Evolutionary conservation across 2,888 invertebrate species (phyloP).

Genomic region (Heteropelma amictum): DNA sequence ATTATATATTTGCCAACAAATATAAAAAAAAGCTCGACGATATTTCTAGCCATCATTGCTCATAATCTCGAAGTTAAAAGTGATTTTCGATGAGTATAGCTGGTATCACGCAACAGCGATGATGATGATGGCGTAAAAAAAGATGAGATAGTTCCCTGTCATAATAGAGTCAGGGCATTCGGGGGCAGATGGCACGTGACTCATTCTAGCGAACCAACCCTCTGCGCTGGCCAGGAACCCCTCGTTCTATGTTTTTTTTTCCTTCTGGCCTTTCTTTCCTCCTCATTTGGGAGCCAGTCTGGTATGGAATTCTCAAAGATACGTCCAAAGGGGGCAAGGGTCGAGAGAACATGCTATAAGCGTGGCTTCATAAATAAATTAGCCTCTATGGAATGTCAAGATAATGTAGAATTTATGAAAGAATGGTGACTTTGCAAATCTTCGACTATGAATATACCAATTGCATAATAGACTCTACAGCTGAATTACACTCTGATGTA

Average conservation of each 20-base stretch:
- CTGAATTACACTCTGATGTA: not conserved
- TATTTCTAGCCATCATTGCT: too few species aligned
- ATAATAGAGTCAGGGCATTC: conserved; percentile 66
- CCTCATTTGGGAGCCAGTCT: not conserved
- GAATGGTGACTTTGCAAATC: conserved; percentile 68
- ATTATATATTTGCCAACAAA: too few species aligned
- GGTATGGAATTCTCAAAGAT: conserved; percentile 16
- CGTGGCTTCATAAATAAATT: conserved; percentile 75
- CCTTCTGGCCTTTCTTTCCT: conserved; percentile 19
- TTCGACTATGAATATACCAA: not conserved
- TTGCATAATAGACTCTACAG: not conserved
- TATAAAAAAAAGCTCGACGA: too few species aligned
- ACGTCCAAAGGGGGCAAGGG: conserved; percentile 23
- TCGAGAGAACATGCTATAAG: conserved; percentile 45
- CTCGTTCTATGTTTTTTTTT: conserved; percentile 23
- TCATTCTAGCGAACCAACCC: conserved; percentile 64
- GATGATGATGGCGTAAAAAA: conserved; percentile 51
- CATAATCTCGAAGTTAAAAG: conserved; percentile 38
- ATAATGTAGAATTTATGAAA: conserved; percentile 72
- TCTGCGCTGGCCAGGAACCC: conserved; percentile 29
- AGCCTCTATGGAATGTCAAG: conserved; percentile 71
- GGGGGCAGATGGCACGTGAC: conserved; percentile 77
- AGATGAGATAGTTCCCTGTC: conserved; percentile 60
- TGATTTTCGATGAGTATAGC: conserved; percentile 8
- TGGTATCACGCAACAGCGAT: conserved; percentile 23